Conservation (phyloP, 2,113 vertebrate species). For the Trichechus manatus region DNA sequence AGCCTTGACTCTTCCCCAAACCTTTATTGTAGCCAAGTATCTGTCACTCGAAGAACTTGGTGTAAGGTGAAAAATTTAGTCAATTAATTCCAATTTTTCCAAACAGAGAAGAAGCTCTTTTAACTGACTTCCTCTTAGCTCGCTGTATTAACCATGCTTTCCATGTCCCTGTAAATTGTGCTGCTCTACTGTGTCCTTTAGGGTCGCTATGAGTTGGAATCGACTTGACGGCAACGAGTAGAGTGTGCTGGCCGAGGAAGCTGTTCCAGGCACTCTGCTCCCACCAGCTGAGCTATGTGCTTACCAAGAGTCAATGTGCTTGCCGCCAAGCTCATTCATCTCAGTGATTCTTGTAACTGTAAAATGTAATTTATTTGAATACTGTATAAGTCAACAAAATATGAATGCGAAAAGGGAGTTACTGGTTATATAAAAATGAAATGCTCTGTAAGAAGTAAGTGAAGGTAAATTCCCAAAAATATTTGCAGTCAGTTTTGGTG, state of each 20-base stretch:
- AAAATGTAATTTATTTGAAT: background rate
- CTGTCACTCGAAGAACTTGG: background rate
- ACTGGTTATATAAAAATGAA: constrained; percentile 6
- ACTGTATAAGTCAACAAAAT: background rate
- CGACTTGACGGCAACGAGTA: no score
- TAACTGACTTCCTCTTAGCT: background rate
- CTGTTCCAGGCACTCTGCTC: background rate
- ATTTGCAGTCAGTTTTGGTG: background rate
- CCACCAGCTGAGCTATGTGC: background rate
- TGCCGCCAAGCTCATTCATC: background rate
- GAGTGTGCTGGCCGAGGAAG: background rate
- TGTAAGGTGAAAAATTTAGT: background rate
- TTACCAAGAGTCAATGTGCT: background rate
- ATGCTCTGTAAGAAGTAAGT: background rate
- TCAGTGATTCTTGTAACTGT: background rate
- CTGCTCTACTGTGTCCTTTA: no score
- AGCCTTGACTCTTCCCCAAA: no score
- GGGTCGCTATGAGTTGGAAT: no score
- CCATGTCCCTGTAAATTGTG: background rate
- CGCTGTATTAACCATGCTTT: background rate
- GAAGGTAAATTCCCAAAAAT: constrained; percentile 5
- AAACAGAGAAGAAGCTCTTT: background rate
- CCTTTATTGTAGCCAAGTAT: background rate
- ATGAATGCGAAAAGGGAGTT: background rate
- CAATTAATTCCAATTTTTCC: background rate